phyloP scores from a whole-genome alignment of 2,113 vertebrate species.

The Phainopepla nitens region DNA sequence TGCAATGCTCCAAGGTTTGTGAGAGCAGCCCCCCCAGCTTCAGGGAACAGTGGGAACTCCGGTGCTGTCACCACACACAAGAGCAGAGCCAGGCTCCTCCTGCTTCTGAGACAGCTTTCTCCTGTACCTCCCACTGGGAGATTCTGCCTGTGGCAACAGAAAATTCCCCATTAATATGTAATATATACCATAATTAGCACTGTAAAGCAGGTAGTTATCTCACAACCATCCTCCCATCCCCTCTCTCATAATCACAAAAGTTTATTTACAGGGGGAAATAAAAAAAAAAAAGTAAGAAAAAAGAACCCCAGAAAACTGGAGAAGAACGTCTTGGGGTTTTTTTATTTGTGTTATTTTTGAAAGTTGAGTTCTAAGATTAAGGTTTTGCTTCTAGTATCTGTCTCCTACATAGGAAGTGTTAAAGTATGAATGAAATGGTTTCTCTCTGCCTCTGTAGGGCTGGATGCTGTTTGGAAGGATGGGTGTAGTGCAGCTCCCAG shows the following conservation, averaged over 20 bases:
- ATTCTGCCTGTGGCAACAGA: not conserved
- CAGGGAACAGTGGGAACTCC: rapidly evolving
- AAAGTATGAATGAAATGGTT: not conserved
- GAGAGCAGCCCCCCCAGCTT: not conserved
- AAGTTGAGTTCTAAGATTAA: not conserved
- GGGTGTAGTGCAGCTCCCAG: not conserved
- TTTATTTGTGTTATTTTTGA: not conserved
- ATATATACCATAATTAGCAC: constrained; percentile 1
- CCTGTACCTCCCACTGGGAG: not conserved
- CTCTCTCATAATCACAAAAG: not conserved
- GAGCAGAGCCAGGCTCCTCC: not conserved
- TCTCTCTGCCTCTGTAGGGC: not conserved
- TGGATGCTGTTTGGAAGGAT: not conserved
- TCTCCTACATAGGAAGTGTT: not conserved
- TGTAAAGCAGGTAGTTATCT: not conserved
- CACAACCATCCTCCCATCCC: not conserved
- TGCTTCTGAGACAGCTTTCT: not conserved
- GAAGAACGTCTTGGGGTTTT: not conserved
- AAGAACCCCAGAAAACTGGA: not conserved
- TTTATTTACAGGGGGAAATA: not conserved
- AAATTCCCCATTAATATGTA: not conserved
- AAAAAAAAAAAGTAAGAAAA: too few species aligned
- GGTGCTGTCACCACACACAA: not conserved
- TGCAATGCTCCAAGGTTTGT: not conserved
- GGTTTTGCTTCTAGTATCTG: not conserved